Percentiles rank a stretch among this genome's conserved stretches.
Conservation (phyloP, 2,113 vertebrate genomes). For the Petaurus breviceps region DNA sequence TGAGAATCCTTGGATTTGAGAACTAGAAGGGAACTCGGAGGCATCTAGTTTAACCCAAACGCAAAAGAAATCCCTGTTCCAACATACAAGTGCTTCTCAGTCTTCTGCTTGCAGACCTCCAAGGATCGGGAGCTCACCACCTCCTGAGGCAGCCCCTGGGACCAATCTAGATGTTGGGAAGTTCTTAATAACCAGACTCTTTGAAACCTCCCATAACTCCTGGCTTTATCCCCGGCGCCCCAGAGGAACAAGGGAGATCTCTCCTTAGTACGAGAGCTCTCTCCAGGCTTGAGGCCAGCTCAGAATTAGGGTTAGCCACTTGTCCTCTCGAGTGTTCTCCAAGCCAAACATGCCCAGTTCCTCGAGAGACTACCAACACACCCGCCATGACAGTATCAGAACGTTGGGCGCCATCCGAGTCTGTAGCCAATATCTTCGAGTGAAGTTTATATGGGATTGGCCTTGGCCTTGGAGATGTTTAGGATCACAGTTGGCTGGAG, state of each 20-base stretch:
- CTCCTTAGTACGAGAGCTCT: not conserved
- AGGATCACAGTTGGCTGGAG: not conserved
- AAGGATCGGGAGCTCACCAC: not conserved
- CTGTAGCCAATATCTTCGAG: not conserved
- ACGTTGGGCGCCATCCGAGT: not conserved
- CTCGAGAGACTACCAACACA: not conserved
- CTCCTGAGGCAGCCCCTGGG: not conserved
- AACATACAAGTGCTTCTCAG: not conserved
- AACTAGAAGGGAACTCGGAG: not conserved
- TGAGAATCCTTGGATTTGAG: not conserved
- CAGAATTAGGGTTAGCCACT: not conserved
- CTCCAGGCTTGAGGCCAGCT: not conserved
- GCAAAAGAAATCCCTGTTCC: not conserved
- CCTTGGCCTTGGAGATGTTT: not conserved
- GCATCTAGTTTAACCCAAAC: not conserved
- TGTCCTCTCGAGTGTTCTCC: not conserved
- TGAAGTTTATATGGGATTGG: not conserved
- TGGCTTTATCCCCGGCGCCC: not conserved
- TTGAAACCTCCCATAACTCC: not conserved
- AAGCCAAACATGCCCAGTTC: not conserved
- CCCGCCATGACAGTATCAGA: not conserved
- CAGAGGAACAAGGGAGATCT: not conserved
- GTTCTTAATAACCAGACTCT: not conserved
- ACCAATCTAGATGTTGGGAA: not conserved
- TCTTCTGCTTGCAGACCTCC: not conserved